Conservation (phyloP, 2,797 vertebrate species). For the Todus mexicanus region DNA sequence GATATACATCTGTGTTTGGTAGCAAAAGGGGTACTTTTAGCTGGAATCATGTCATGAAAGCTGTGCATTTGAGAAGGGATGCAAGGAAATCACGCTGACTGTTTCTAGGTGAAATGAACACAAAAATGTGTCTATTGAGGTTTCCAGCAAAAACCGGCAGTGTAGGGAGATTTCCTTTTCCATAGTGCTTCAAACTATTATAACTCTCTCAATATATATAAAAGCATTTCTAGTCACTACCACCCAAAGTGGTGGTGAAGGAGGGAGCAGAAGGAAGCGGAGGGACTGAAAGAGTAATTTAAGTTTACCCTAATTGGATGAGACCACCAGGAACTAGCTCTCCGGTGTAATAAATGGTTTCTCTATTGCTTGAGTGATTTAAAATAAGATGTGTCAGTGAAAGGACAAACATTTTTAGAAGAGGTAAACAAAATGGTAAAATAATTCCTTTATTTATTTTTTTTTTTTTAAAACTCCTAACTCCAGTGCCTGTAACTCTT, state of each 20-base stretch:
- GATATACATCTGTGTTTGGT: neutral
- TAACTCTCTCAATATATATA: neutral
- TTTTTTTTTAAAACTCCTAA: neutral
- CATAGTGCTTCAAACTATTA: neutral
- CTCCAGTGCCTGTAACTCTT: neutral
- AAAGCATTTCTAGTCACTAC: neutral
- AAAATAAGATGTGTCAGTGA: neutral
- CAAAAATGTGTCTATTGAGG: neutral
- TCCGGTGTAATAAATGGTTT: neutral
- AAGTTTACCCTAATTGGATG: neutral
- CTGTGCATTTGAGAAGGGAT: neutral
- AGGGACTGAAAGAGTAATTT: neutral
- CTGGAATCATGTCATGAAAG: neutral
- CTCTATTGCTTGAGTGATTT: neutral
- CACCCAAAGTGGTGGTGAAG: neutral
- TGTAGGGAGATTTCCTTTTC: neutral
- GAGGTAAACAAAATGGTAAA: neutral
- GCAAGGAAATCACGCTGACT: neutral
- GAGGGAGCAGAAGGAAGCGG: neutral
- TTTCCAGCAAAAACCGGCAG: neutral
- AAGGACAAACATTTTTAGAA: neutral
- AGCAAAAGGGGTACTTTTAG: neutral
- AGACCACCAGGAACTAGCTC: neutral
- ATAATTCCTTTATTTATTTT: neutral
- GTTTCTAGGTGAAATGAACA: neutral